Conservation (phyloP, 2,797 vertebrate genomes). For the Carduelis carduelis region DNA sequence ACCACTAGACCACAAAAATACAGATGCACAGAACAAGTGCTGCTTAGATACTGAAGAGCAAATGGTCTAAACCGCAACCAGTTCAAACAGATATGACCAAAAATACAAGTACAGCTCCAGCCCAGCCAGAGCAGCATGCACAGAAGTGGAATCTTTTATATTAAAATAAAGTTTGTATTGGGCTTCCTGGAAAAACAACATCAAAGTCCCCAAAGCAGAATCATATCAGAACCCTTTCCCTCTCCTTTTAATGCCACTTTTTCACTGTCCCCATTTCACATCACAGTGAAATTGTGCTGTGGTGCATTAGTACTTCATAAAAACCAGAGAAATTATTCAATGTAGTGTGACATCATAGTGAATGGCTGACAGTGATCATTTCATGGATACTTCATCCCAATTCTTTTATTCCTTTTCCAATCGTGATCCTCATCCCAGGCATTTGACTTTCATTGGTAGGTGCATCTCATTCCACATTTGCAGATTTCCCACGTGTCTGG, state of each 20-base stretch:
- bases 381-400: constrained; percentile 3
- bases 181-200: background rate
- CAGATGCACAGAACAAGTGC: background rate
- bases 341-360: background rate
- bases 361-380: background rate
- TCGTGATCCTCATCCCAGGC: background rate
- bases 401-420: background rate
- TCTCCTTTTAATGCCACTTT: background rate
- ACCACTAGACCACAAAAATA: background rate
- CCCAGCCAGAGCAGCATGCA: constrained; percentile 22
- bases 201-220: background rate
- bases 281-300: background rate
- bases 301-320: background rate
- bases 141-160: background rate
- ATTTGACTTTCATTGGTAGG: background rate
- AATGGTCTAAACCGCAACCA: background rate
- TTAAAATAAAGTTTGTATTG: background rate
- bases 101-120: background rate
- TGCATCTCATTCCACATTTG: background rate
- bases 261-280: background rate
- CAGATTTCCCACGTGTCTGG: background rate
- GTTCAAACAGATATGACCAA: background rate
- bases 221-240: background rate
- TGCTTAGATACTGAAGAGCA: background rate
- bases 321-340: background rate